Percentiles rank a stretch among this genome's conserved stretches.
These are phyloP conservation scores for Phrynosoma blainvillii DNA, from an alignment of 2,113 vertebrate genomes.

Conservation along the genomic window DNA sequence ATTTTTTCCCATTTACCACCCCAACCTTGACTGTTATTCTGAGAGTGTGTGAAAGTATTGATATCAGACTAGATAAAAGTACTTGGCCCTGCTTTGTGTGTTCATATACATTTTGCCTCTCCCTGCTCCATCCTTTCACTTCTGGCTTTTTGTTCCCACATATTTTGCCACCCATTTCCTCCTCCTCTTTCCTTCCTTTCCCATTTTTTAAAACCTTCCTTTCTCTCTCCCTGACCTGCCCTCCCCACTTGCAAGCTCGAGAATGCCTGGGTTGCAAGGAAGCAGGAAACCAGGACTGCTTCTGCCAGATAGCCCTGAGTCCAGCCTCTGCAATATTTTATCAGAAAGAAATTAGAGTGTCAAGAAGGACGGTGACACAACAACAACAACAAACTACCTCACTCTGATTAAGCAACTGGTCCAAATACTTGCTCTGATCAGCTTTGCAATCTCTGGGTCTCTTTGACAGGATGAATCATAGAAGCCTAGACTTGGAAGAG, in stretches of 20 bases:
- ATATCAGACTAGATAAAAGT: not conserved
- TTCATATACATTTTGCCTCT: not conserved
- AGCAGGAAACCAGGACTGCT: constrained; percentile 57
- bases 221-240: not conserved
- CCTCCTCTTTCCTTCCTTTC: constrained; percentile 10
- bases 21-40: too few relatives aligned
- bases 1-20: too few relatives aligned
- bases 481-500: too few relatives aligned
- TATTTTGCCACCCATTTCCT: not conserved
- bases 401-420: too few relatives aligned
- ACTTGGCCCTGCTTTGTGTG: not conserved
- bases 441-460: constrained; percentile 63
- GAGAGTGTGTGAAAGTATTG: not conserved
- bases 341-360: constrained; percentile 65
- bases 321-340: constrained; percentile 69
- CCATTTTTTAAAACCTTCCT: constrained; percentile 35
- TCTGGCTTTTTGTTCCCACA: too few relatives aligned
- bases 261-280: constrained; percentile 38
- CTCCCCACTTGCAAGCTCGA: not conserved
- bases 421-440: constrained; percentile 24
- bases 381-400: too few relatives aligned
- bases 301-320: constrained; percentile 68
- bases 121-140: too few relatives aligned
- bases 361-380: too few relatives aligned
- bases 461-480: too few relatives aligned